Evolutionary conservation across 2,113 vertebrate genomes (phyloP).

Genomic region (Ailurus styani): DNA sequence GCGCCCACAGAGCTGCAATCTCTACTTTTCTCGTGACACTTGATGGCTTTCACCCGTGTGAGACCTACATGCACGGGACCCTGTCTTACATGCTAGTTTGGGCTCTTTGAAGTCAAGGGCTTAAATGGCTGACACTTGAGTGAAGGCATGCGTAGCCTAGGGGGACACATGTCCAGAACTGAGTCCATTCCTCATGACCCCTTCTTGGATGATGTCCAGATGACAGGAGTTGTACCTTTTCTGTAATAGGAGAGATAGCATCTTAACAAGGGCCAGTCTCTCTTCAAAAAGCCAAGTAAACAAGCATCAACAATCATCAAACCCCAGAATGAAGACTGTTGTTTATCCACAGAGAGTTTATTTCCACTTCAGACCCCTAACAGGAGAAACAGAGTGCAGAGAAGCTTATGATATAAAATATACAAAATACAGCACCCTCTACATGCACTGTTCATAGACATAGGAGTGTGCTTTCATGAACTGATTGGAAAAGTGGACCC

Average conservation of each 20-base stretch:
- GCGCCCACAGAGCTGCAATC: neutral
- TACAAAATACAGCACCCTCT: constrained; percentile 52
- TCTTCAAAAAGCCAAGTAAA: neutral
- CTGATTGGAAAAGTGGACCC: neutral
- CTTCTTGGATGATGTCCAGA: neutral
- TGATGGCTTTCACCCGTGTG: neutral
- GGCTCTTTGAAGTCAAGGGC: neutral
- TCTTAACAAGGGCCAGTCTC: neutral
- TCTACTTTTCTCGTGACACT: neutral
- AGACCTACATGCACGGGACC: neutral
- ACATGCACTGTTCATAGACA: constrained; percentile 46
- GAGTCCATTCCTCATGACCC: neutral
- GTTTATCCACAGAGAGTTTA: constrained; percentile 73
- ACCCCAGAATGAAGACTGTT: neutral
- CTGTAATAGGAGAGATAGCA: neutral
- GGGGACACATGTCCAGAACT: neutral
- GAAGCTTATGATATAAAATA: constrained; percentile 71
- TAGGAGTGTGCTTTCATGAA: constrained; percentile 55
- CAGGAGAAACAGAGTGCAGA: constrained; percentile 47
- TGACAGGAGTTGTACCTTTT: neutral
- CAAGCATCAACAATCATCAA: neutral
- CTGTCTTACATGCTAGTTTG: neutral
- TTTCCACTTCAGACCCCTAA: constrained; percentile 64
- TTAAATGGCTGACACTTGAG: neutral
- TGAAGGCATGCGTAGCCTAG: neutral